Evolutionary conservation across 2,888 invertebrate genomes (phyloP), one percentile per base, ranked within the genome.

Genomic region (Timema cristinae): DNA sequence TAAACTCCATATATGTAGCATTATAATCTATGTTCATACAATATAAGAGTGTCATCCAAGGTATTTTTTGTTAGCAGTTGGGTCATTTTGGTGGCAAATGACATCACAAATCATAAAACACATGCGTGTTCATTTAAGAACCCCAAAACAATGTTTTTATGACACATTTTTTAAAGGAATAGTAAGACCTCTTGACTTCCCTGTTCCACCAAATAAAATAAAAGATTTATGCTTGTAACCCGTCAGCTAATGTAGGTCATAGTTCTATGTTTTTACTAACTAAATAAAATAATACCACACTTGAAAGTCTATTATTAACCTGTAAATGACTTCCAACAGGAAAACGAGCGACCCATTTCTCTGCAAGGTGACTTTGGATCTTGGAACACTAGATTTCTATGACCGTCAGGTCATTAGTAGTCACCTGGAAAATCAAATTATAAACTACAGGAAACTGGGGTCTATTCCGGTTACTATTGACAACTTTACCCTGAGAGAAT

Each of bases 361-460:
- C 9, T 87, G 87, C 70, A 86, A 87, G 79, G 90, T 90, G 47
- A 90, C 90, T 0, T 80, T 91, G 74, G 92, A 92, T 80, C 83
- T 93, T 70, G 87, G 88, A 9, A 88, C 90, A 0, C 83, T 83
- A 9, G 86, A 87, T 13, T 86, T 84, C 78, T 85, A 86, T 68
- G 84, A 89, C 75, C 85, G 85, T 11, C 80, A 84, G 8, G 81
- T 82, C 54, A 84, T 89, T 69, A 82, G 82, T 49, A 79, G 84
- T 5, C 80, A 85, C 1, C 81, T 93, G 6, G 83, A 84, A 68
- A 81, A 85, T n/a, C 87, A 89, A 78, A 86, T 92, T 74, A 80
- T 81, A 50, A 81, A 82, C 50, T 83, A 80, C 5, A 84, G 88
- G 75, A 80, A 84, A 61, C 80, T 90, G 56, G 90, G 89, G 50